Evolutionary conservation across 23 tunicate genomes (phyloP), one percentile per base, ranked within the genome.

Genomic region (Trididemnum miniatum): DNA sequence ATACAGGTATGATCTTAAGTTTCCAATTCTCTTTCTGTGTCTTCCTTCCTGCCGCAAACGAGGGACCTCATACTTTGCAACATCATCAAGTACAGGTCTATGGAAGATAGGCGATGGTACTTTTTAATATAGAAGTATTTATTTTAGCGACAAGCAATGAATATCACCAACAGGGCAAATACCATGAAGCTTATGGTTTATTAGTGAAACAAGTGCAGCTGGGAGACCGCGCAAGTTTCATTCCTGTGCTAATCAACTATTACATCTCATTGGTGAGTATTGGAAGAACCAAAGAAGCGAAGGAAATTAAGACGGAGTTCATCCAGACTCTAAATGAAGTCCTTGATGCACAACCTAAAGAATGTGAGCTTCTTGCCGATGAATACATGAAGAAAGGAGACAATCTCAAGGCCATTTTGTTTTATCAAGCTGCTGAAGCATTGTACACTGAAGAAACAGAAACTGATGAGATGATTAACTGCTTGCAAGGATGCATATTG

Each of bases 401-500:
- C 27, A 24, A 80, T 37, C n/a, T 65, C 38, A 65, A 80, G 32
- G 84, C 84, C 20, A 26, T 80, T 1, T 4, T 80, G 62, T 65
- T 62, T 25, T 35, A 62, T 40, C 84, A 80, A 65, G 40, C 57
- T 38, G 44, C 35, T 29, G 71, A 38, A 1, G 76, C 51, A 50
- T 35, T 80, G 35, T 65, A 50, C 23, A 49, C 30, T 50, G 35
- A n/a, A 1, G 35, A 20, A 1, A 65, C 35, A 1, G 64, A 27
- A 1, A 44, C 75, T 29, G 62, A 65, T 39, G 57, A 80, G 2
- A 64, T 62, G 26, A 29, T 80, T 15, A 36, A 30, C 1, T 80
- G 84, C 74, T 5, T 80, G 34, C 84, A 80, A 65, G 38, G 84
- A 1, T 80, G 84, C 24, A 24, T 37, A 1, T 65, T 65, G 35